Evolutionary conservation across 2,113 vertebrate genomes (phyloP).

Genomic region (Mus spicilegus): DNA sequence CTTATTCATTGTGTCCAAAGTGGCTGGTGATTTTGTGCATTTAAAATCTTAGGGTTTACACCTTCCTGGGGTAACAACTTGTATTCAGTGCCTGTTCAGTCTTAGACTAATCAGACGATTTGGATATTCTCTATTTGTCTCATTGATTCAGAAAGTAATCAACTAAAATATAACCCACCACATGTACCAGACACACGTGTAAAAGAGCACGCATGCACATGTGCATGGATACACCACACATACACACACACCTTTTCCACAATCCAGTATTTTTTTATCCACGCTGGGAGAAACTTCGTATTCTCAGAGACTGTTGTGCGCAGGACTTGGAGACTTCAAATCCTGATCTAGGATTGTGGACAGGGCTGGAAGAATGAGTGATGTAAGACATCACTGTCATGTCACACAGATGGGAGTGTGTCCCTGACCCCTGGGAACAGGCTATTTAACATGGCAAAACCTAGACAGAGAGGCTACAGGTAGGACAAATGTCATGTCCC

Average conservation of each 20-base stretch:
- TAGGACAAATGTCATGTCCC: background rate
- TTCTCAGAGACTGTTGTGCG: background rate
- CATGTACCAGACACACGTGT: background rate
- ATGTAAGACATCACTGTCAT: too few species aligned
- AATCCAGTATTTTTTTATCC: too few species aligned
- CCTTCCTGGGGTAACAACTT: too few species aligned
- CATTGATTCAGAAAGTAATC: background rate
- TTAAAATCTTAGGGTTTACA: background rate
- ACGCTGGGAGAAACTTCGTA: too few species aligned
- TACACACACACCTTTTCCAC: too few species aligned
- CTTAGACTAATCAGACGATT: rapidly evolving
- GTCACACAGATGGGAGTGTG: background rate
- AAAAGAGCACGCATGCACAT: background rate
- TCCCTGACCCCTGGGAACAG: background rate
- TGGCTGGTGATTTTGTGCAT: background rate
- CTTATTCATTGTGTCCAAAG: background rate
- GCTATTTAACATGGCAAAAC: background rate
- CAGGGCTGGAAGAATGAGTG: background rate
- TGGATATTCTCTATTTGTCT: background rate
- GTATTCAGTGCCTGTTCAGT: too few species aligned
- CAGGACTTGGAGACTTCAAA: background rate
- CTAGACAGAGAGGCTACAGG: background rate
- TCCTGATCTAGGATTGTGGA: background rate
- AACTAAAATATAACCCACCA: background rate
- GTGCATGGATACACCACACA: too few species aligned